These are phyloP conservation scores for Phoenicopterus ruber DNA, from an alignment of 2,113 vertebrate species.

Conservation along the genomic window DNA sequence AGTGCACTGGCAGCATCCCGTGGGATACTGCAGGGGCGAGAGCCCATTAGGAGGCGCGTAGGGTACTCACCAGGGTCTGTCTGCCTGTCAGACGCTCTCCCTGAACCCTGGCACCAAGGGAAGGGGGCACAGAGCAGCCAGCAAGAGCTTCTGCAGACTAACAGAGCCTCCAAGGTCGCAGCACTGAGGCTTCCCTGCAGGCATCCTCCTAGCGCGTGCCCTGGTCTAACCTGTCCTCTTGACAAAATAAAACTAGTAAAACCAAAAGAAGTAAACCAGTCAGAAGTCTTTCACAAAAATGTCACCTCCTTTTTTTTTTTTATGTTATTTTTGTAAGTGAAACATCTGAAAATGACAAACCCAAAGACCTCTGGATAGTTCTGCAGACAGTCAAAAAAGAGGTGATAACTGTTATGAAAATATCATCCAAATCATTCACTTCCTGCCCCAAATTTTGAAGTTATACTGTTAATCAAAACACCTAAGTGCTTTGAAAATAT, in stretches of 20 bases:
- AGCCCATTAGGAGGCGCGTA: background rate
- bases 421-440: background rate
- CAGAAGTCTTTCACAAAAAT: background rate
- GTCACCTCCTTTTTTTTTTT: background rate
- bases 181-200: background rate
- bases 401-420: background rate
- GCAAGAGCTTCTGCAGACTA: background rate
- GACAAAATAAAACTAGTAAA: background rate
- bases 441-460: background rate
- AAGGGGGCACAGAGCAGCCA: background rate
- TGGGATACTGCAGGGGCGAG: background rate
- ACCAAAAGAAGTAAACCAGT: background rate
- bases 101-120: background rate
- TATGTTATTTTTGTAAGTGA: background rate
- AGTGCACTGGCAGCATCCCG: background rate
- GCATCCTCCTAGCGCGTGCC: background rate
- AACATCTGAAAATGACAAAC: background rate
- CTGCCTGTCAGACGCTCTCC: background rate
- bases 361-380: background rate
- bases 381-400: background rate
- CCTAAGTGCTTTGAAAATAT: background rate
- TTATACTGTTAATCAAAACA: background rate
- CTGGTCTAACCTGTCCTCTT: background rate
- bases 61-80: fast-evolving
- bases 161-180: background rate